Percentiles rank a stretch among this genome's conserved stretches.
Conservation (phyloP, 2,888 invertebrate genomes). For the Ypsolopha scabrella region DNA sequence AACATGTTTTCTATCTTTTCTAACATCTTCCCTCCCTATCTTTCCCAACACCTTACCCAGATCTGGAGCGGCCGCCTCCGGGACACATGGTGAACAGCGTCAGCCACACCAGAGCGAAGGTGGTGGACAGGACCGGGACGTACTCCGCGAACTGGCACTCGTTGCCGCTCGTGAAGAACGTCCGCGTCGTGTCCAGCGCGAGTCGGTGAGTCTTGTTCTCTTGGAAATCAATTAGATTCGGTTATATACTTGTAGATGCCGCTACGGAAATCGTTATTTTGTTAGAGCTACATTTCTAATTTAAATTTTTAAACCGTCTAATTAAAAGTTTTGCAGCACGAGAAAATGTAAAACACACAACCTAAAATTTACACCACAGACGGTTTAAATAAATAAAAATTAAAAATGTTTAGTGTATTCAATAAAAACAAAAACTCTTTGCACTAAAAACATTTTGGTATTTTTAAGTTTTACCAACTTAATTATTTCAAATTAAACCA, state of each 20-base stretch:
- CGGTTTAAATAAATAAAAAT: too few species aligned
- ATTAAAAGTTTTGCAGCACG: not conserved
- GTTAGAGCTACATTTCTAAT: not conserved
- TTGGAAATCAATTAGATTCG: constrained; percentile 16
- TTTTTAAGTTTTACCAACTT: too few species aligned
- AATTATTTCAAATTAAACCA: too few species aligned
- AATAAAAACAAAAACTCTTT: too few species aligned
- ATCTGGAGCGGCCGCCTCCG: constrained; percentile 40
- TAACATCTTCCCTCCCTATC: not conserved
- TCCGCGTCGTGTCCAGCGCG: constrained; percentile 34
- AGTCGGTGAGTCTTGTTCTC: constrained; percentile 37
- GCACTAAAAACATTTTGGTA: too few species aligned
- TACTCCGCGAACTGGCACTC: constrained; percentile 53
- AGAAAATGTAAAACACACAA: not conserved
- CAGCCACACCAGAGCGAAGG: constrained; percentile 47
- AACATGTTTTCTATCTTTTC: not conserved
- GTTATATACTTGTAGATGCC: not conserved
- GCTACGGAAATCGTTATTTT: not conserved
- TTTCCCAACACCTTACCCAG: constrained; percentile 29
- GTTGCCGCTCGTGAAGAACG: constrained; percentile 34
- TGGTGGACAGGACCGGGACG: constrained; percentile 51
- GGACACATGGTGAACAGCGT: constrained; percentile 58
- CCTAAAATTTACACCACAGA: too few species aligned
- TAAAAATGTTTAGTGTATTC: too few species aligned
- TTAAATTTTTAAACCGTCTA: not conserved